A percentile compares a stretch with the other conserved stretches of the same genome.
These are phyloP conservation scores for Todiramphus chloris DNA, from an alignment of 2,113 vertebrate species.

Conservation along the genomic window DNA sequence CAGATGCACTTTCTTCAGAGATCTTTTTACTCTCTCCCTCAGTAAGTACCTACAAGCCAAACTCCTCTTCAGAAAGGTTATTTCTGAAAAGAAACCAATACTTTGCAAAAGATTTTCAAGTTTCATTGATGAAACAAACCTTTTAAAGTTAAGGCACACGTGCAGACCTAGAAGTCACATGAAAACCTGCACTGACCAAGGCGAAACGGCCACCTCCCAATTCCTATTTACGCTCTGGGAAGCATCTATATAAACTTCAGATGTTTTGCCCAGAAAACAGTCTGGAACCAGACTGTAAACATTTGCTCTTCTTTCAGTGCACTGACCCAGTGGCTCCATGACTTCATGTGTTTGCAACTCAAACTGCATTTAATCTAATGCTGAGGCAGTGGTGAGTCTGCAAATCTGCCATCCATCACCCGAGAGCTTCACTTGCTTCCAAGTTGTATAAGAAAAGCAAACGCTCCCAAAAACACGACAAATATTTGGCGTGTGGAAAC, in stretches of 20 bases:
- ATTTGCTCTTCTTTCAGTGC: conserved; percentile 48
- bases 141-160: not conserved
- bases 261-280: conserved; percentile 46
- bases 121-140: not conserved
- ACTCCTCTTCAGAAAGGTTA: not conserved
- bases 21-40: not conserved
- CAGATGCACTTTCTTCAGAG: not conserved
- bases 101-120: not conserved
- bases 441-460: not conserved
- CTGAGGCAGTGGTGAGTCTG: conserved; percentile 26
- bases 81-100: not conserved
- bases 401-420: conserved; percentile 44
- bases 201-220: not conserved
- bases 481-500: conserved; percentile 26
- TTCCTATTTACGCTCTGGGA: conserved; percentile 33
- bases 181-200: not conserved
- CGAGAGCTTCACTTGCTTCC: not conserved
- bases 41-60: not conserved
- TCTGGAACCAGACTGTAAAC: conserved; percentile 62
- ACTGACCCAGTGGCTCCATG: conserved; percentile 61
- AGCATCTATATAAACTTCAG: conserved; percentile 49
- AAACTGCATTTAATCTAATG: conserved; percentile 2
- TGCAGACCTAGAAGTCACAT: not conserved
- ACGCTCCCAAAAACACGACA: conserved; percentile 33
- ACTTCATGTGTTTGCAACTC: conserved; percentile 60